phyloP scores from a whole-genome alignment of 2,113 vertebrate genomes.

The Anseranas semipalmata region DNA sequence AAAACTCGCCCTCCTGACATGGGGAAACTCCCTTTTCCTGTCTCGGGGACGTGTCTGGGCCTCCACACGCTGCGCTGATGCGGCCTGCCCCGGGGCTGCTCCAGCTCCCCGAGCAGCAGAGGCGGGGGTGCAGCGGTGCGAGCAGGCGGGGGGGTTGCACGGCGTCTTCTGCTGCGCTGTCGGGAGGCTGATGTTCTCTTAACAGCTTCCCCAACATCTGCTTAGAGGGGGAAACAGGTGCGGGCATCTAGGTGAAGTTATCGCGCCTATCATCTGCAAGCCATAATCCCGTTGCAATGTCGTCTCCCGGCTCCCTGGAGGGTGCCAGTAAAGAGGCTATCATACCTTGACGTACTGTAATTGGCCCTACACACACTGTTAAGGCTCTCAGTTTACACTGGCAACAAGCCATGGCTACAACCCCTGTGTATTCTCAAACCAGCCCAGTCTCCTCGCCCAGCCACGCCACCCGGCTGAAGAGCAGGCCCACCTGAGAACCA shows the following conservation, averaged over 20 bases:
- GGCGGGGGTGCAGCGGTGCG: accelerated
- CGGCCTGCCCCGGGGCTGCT: background rate
- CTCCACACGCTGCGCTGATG: background rate
- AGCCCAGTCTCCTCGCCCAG: background rate
- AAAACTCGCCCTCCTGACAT: background rate
- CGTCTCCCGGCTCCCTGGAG: slow-evolving; percentile 22
- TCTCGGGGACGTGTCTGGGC: background rate
- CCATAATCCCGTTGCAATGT: slow-evolving; percentile 10
- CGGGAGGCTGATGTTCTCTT: slow-evolving; percentile 6
- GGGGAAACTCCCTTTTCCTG: background rate
- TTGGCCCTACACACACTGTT: background rate
- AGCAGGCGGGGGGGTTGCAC: accelerated
- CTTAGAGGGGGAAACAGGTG: slow-evolving; percentile 33
- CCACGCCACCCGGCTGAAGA: background rate
- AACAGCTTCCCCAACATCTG: slow-evolving; percentile 22
- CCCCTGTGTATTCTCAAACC: background rate
- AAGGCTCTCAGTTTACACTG: slow-evolving; percentile 28
- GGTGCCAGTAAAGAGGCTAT: slow-evolving; percentile 20
- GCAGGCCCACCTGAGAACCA: background rate
- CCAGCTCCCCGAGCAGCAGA: background rate
- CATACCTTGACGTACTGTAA: background rate
- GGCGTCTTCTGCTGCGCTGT: background rate
- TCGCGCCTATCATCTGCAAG: slow-evolving; percentile 9
- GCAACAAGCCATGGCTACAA: background rate
- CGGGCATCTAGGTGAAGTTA: slow-evolving; percentile 27